Base-by-base conservation (phyloP, 2,797 vertebrate species). In the Coendou prehensilis region DNA sequence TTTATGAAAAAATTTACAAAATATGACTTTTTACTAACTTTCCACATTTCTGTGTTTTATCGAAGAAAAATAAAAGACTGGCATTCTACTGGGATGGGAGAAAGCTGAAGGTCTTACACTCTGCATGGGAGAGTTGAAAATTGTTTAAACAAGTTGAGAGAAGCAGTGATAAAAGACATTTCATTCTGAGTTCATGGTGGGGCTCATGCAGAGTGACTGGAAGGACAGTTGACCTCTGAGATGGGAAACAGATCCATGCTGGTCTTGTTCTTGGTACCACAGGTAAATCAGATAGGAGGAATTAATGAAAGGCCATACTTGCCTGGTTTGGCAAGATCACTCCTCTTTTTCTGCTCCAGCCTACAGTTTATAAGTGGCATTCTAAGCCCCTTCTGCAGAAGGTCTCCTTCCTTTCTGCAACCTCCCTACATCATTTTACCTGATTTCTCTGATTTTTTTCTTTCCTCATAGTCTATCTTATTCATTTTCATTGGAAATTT, bases 21-120 rank as follows among this genome's bases (percentile, higher is more conserved):
- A 88, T 78, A 28, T 9, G 26, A 23, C 20, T n/a, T 94, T 89
- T 89, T 79, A 59, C 73, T 88, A 86, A 89, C 57, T 94, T 91
- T 61, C 41, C 0, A 93, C 4, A 1, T 76, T 93, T 84, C 30
- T 56, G 26, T 50, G 14, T 94, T 92, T 96, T 71, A 69, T 50
- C 91, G 41, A 95, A 64, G 47, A 22, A 91, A 95, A 63, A 26
- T 2, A n/a, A 89, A 92, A 85, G 20, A 2, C 5, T 78, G 13
- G 23, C 13, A 47, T 7, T 92, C n/a, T 1, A 1, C 23, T 41
- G 23, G 37, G 56, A 82, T 20, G 33, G 37, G 57, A 96, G 83
- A 84, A 86, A 84, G 30, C 30, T 47, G 52, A 85, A 89, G 37
- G 30, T 83, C 11, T 80, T 71, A 69, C 4, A 30, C 2, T 45